phyloP scores from a whole-genome alignment of 37 sponge, comb jelly and placozoan species.

The Bolinopsis microptera region DNA sequence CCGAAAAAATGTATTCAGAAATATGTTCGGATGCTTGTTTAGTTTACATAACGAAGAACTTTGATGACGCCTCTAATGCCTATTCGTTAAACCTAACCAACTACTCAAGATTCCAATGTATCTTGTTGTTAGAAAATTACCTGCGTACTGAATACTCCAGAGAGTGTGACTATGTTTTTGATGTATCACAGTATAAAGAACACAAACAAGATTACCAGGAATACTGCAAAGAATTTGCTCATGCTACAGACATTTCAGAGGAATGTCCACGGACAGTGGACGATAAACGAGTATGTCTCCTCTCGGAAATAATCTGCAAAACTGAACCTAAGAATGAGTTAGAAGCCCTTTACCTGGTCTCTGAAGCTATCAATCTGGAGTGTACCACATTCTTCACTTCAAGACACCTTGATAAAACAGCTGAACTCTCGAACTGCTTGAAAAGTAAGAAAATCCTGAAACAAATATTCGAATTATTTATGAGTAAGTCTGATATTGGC shows the following conservation, averaged over 20 bases:
- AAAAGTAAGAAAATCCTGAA: constrained; percentile 49
- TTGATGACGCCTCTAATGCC: background rate
- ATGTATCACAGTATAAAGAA: background rate
- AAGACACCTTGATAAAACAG: background rate
- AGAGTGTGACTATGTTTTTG: background rate
- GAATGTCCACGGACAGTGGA: background rate
- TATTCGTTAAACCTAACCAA: background rate
- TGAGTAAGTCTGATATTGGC: background rate
- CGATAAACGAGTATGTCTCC: background rate
- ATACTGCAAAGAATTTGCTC: background rate
- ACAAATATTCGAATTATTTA: background rate
- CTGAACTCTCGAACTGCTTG: background rate
- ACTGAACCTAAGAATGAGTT: background rate
- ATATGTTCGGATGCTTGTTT: background rate
- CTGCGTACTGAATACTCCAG: background rate
- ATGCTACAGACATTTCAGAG: background rate
- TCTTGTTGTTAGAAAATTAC: background rate
- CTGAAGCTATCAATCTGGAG: background rate
- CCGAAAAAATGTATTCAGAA: background rate
- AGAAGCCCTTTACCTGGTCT: background rate
- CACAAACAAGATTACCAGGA: background rate
- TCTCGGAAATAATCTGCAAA: background rate
- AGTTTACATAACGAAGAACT: background rate
- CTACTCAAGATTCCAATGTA: background rate
- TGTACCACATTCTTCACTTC: constrained; percentile 43